Percentiles rank a stretch among this genome's conserved stretches.
phyloP scores from a whole-genome alignment of 2,113 vertebrate species.

The Thamnophis sirtalis region DNA sequence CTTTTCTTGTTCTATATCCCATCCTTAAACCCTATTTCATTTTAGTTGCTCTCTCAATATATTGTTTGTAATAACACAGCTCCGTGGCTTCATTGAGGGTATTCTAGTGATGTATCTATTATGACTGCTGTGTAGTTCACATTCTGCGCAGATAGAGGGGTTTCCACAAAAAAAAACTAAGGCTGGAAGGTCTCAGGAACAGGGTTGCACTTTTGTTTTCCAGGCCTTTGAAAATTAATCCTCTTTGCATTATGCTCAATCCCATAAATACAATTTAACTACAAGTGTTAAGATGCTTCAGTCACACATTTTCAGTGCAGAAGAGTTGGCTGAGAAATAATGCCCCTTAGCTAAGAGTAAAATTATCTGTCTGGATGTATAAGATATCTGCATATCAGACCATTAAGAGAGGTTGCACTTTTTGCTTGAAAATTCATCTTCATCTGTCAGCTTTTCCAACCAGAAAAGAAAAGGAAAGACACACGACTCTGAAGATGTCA shows the following conservation, averaged over 20 bases:
- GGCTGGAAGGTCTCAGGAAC: background rate
- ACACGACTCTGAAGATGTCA: background rate
- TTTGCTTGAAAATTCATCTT: background rate
- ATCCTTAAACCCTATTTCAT: background rate
- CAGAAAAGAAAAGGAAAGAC: background rate
- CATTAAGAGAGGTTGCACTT: background rate
- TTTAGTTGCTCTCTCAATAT: too few relatives aligned
- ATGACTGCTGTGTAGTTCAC: background rate
- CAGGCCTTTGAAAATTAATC: background rate
- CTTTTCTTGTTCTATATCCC: background rate
- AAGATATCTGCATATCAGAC: background rate
- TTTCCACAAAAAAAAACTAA: background rate
- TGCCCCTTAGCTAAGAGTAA: background rate
- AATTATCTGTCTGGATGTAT: background rate
- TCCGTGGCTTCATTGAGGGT: too few relatives aligned
- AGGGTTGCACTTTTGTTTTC: background rate
- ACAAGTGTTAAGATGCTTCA: background rate
- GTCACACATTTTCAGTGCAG: background rate
- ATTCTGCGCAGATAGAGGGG: background rate
- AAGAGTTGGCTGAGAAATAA: background rate
- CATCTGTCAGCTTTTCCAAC: slow-evolving; percentile 9
- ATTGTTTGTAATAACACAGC: background rate
- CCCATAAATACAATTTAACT: background rate
- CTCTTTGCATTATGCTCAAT: background rate
- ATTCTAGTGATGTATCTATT: background rate